Conservation (phyloP, 2,797 vertebrate species). For the Enteromius treurensis region DNA sequence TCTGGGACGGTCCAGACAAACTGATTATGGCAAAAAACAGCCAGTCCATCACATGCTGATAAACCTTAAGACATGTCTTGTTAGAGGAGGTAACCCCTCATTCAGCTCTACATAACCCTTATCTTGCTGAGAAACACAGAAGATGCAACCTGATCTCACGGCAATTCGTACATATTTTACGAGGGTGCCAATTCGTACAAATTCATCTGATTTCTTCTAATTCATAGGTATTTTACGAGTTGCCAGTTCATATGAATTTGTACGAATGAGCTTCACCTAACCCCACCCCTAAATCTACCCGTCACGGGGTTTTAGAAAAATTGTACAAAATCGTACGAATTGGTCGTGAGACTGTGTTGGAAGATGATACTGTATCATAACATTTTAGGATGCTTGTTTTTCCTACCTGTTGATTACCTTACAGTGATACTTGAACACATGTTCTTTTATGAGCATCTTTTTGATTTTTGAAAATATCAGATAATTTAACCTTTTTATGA, state of each 20-base stretch:
- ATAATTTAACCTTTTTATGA: not conserved
- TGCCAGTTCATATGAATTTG: too few relatives aligned
- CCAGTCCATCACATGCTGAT: constrained; percentile 72
- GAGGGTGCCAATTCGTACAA: too few relatives aligned
- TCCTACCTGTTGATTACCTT: not conserved
- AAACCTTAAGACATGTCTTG: constrained; percentile 60
- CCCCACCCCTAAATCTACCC: too few relatives aligned
- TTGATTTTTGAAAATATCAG: not conserved
- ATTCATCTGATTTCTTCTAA: too few relatives aligned
- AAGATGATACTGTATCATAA: not conserved
- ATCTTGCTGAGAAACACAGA: not conserved
- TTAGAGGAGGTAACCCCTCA: constrained; percentile 45
- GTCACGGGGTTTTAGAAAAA: too few relatives aligned
- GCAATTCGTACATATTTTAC: too few relatives aligned
- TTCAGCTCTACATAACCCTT: not conserved
- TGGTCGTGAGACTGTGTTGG: too few relatives aligned
- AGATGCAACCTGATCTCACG: not conserved
- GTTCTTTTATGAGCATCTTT: too few relatives aligned
- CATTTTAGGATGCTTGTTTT: not conserved
- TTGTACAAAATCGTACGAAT: too few relatives aligned
- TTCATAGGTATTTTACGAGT: too few relatives aligned
- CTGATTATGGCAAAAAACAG: constrained; percentile 70
- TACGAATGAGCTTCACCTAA: too few relatives aligned
- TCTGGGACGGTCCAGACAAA: constrained; percentile 68
- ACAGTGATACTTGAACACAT: not conserved